Evolutionary conservation across 2,888 invertebrate genomes (phyloP).

Genomic region (Zaprionus lineosus): DNA sequence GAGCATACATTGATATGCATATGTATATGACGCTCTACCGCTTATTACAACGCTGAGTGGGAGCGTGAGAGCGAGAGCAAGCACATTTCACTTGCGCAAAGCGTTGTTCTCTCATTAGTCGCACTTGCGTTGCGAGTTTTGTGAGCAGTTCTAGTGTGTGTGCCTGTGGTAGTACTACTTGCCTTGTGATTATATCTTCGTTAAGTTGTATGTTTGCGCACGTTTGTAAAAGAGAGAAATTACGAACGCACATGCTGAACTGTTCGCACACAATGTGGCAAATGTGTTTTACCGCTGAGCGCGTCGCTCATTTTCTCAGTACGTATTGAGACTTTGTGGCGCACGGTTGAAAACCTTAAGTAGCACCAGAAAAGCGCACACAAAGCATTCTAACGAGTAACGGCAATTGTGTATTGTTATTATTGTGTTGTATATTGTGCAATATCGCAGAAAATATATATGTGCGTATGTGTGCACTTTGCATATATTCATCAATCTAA

Average conservation of each 20-base stretch:
- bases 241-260: conserved; percentile 61
- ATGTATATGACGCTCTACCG: conserved; percentile 25
- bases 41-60: conserved; percentile 51
- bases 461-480: conserved; percentile 31
- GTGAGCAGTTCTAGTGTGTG: too few relatives aligned
- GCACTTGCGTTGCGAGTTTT: conserved; percentile 33
- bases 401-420: conserved; percentile 32
- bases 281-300: conserved; percentile 46
- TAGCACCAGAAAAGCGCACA: conserved; percentile 63
- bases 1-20: too few relatives aligned
- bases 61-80: conserved; percentile 49
- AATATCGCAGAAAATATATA: conserved; percentile 3
- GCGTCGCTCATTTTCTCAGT: conserved; percentile 62
- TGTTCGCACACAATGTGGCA: conserved; percentile 54
- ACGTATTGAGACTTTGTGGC: conserved; percentile 73
- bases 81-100: conserved; percentile 55
- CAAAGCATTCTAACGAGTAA: conserved; percentile 43
- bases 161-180: too few relatives aligned
- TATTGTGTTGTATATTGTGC: neutral
- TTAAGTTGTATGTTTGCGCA: conserved; percentile 37
- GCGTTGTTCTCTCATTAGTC: too few relatives aligned
- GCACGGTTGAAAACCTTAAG: conserved; percentile 72
- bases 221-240: conserved; percentile 60
- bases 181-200: conserved; percentile 22
- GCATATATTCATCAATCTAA: conserved; percentile 62